Base-by-base conservation (phyloP, 2,888 invertebrate genomes). In the Thymelicus lineola region DNA sequence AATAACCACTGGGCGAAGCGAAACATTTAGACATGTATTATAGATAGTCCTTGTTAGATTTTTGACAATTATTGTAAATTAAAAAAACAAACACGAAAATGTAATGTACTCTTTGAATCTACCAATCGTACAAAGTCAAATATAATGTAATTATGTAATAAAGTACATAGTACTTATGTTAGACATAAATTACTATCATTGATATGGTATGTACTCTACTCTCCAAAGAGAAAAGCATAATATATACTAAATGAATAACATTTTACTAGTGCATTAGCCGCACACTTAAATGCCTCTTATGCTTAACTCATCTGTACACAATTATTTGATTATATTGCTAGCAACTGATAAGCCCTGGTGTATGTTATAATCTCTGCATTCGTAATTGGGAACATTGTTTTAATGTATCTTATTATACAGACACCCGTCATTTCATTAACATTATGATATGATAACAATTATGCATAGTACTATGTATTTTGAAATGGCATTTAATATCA, bases 281-380 rank as follows among this genome's bases (percentile, higher is more conserved):
- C 55, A 55, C 28, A 55, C 6, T 55, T 55, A 55, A 55, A 55
- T 55, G 55, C 55, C 55, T 55, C 28, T 7, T 15, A 55, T 14
- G 42, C 42, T 42, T 42, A 42, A 12, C 42, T 42, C 12, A 42
- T 0, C 42, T 10, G 28, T 55, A 28, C 55, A 28, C 14, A 14
- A 57, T 36, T 53, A 7, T 57, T 35, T 57, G 14, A 55, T 28
- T 28, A 55, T 55, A 20, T 14, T 55, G 20, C 6, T 14, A 10
- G 55, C 2, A 55, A 28, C 28, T 53, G 12, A 42, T 42, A 12
- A 42, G 42, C 4, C 42, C 4, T 1, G 12, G 4, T 12, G 9
- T 42, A 42, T 12, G 12, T 42, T 42, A 42, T 42, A 20, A 53
- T 28, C 20, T 53, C 20, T 53, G 53, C 53, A 53, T 20, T 53